Evolutionary conservation across 2,888 invertebrate species (phyloP).

Genomic region (Tinea semifulvella): DNA sequence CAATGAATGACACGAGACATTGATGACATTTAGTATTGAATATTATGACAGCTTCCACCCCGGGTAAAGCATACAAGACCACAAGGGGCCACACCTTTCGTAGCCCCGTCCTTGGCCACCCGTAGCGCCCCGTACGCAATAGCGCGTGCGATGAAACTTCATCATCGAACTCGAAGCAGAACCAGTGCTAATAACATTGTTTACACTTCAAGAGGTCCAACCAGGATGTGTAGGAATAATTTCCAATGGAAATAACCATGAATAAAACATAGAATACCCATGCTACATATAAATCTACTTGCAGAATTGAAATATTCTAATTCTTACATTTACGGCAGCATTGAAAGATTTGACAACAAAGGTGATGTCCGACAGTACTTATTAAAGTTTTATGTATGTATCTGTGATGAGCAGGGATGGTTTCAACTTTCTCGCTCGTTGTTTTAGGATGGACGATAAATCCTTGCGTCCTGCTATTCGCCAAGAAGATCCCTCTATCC

Average conservation of each 20-base stretch:
- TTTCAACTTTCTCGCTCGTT: constrained; percentile 17
- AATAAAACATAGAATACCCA: no score
- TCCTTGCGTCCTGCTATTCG: constrained; percentile 13
- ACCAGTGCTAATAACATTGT: not conserved
- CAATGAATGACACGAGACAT: no score
- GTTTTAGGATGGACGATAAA: constrained; percentile 18
- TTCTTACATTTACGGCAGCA: constrained; percentile 18
- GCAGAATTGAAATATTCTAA: no score
- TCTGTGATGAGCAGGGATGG: constrained; percentile 19
- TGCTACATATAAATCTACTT: no score
- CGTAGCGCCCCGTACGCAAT: no score
- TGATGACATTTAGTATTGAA: no score
- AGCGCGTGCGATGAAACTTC: no score
- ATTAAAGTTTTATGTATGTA: constrained; percentile 21
- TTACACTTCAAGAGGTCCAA: constrained; percentile 15
- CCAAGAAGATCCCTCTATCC: constrained; percentile 21
- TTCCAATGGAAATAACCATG: no score
- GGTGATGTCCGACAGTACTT: constrained; percentile 22
- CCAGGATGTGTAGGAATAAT: constrained; percentile 18
- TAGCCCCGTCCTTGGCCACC: no score
- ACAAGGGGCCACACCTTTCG: no score
- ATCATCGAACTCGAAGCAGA: not conserved
- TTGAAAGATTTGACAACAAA: constrained; percentile 22
- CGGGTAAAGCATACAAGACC: no score
- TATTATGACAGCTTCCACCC: no score